phyloP scores from a whole-genome alignment of 2,888 invertebrate species.

The Rhorus exstirpatorius region DNA sequence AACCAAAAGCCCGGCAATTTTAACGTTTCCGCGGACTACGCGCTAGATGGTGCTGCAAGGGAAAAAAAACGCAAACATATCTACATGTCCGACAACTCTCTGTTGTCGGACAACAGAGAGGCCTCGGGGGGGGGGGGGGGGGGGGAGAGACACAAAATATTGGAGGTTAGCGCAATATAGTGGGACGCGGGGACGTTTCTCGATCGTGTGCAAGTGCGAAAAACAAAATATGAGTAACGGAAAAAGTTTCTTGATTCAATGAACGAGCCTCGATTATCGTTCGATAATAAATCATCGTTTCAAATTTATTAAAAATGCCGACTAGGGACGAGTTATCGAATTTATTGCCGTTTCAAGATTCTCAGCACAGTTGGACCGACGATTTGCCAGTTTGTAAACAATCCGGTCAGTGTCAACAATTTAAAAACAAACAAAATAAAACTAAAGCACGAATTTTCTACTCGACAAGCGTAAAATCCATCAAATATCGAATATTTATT shows the following conservation, averaged over 20 bases:
- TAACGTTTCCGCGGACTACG: no score
- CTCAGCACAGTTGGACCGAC: conserved; percentile 91
- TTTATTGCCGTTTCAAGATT: conserved; percentile 84
- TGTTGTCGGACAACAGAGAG: neutral
- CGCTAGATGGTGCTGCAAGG: neutral
- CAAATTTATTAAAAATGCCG: conserved; percentile 79
- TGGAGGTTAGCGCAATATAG: conserved; percentile 35
- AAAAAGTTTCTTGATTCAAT: conserved; percentile 27
- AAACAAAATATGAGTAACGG: conserved; percentile 32
- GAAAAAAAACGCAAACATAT: neutral
- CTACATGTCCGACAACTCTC: conserved; percentile 46
- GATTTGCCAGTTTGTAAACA: conserved; percentile 94
- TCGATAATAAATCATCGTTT: conserved; percentile 15
- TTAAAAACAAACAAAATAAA: conserved; percentile 8
- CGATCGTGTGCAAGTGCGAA: conserved; percentile 29
- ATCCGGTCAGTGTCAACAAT: conserved; percentile 87
- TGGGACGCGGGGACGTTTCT: conserved; percentile 1
- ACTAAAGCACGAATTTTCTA: conserved; percentile 1
- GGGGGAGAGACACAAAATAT: conserved; percentile 27
- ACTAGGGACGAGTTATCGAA: conserved; percentile 81
- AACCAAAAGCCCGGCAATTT: no score
- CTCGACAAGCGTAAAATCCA: neutral
- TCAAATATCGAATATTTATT: neutral
- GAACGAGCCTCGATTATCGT: conserved; percentile 11
- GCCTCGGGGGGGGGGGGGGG: no score